Evolutionary conservation across 2,113 vertebrate species (phyloP).

Genomic region (Tapirus terrestris): DNA sequence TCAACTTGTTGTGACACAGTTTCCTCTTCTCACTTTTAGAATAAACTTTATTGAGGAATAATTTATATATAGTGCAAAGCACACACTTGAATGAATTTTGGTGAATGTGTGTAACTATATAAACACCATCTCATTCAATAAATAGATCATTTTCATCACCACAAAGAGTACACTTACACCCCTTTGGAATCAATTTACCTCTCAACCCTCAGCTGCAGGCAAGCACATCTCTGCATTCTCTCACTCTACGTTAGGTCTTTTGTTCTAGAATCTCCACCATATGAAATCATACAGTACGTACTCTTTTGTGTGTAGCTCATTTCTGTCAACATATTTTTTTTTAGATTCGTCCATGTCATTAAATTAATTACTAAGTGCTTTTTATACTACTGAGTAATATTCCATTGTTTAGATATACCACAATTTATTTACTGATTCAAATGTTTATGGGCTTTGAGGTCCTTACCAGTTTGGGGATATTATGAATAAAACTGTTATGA

Average conservation of each 20-base stretch:
- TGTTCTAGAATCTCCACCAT: background rate
- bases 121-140: background rate
- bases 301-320: background rate
- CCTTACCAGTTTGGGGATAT: background rate
- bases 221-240: background rate
- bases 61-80: background rate
- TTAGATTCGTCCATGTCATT: background rate
- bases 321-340: background rate
- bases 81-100: background rate
- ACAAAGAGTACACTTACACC: accelerated
- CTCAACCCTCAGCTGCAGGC: background rate
- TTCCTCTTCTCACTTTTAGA: background rate
- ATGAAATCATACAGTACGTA: background rate
- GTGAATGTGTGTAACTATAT: background rate
- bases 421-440: background rate
- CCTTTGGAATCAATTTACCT: background rate
- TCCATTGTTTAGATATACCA: background rate
- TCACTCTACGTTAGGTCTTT: background rate
- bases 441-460: background rate
- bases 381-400: background rate
- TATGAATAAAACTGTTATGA: background rate
- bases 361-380: background rate
- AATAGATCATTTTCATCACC: accelerated
- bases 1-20: background rate
- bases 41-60: background rate